A percentile compares a stretch with the other conserved stretches of the same genome.
These are phyloP conservation scores for Coenonympha glycerion DNA, from an alignment of 2,888 invertebrate genomes.

Conservation along the genomic window DNA sequence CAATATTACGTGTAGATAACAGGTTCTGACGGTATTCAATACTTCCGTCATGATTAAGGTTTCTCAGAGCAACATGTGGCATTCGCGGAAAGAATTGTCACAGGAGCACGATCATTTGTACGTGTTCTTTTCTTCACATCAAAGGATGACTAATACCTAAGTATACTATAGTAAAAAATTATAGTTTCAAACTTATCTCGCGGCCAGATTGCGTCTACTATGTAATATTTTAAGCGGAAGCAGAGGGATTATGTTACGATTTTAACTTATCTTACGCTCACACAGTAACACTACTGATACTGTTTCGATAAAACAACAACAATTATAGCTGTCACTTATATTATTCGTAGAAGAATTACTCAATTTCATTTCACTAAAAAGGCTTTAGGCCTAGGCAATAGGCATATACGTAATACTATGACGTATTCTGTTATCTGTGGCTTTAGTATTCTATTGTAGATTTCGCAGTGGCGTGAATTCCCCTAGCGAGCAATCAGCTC, in stretches of 20 bases:
- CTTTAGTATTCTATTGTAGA: too few relatives aligned
- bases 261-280: too few relatives aligned
- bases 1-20: neutral
- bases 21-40: conserved; percentile 5
- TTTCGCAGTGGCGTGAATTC: conserved; percentile 1
- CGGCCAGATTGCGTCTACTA: neutral
- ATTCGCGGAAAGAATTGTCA: conserved; percentile 7
- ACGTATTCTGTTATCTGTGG: too few relatives aligned
- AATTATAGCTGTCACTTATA: too few relatives aligned
- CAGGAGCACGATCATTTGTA: conserved; percentile 9
- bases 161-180: neutral
- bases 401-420: too few relatives aligned
- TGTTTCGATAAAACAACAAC: too few relatives aligned
- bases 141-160: conserved; percentile 15
- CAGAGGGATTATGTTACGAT: too few relatives aligned
- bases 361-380: too few relatives aligned
- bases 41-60: conserved; percentile 24
- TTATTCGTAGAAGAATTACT: too few relatives aligned
- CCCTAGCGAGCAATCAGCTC: neutral
- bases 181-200: neutral
- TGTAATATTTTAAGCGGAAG: neutral
- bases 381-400: too few relatives aligned
- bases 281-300: too few relatives aligned
- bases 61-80: conserved; percentile 21
- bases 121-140: conserved; percentile 8